phyloP scores from a whole-genome alignment of 2,113 vertebrate genomes.

The Coturnix japonica region DNA sequence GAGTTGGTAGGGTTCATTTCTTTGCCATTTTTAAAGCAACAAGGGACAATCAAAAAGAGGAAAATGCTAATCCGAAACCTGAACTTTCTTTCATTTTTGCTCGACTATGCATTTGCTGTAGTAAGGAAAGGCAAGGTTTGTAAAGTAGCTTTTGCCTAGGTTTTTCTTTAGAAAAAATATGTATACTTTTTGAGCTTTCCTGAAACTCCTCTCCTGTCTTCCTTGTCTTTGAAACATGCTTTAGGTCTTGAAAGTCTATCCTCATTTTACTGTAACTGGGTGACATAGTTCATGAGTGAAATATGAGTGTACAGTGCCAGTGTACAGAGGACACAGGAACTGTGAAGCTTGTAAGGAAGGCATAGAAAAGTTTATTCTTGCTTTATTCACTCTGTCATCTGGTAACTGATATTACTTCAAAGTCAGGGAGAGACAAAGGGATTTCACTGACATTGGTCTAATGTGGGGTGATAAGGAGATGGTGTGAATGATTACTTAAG shows the following conservation, averaged over 20 bases:
- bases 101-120: neutral
- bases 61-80: neutral
- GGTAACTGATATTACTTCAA: neutral
- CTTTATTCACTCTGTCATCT: neutral
- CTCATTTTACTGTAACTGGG: neutral
- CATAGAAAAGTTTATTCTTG: neutral
- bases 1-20: neutral
- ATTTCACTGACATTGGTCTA: neutral
- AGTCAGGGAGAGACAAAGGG: neutral
- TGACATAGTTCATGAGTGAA: neutral
- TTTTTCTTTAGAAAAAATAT: neutral
- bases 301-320: neutral
- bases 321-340: rapidly evolving
- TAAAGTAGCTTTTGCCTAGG: neutral
- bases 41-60: neutral
- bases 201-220: neutral
- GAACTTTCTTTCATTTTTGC: neutral
- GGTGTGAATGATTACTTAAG: neutral
- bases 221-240: neutral
- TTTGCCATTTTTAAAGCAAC: neutral
- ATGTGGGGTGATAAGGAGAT: neutral
- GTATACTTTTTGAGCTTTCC: neutral
- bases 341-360: neutral
- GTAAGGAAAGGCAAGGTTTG: neutral
- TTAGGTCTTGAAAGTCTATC: neutral